A percentile compares a stretch with the other conserved stretches of the same genome.
Evolutionary conservation across 2,113 vertebrate species (phyloP).

Genomic region (Paramormyrops kingsleyae): DNA sequence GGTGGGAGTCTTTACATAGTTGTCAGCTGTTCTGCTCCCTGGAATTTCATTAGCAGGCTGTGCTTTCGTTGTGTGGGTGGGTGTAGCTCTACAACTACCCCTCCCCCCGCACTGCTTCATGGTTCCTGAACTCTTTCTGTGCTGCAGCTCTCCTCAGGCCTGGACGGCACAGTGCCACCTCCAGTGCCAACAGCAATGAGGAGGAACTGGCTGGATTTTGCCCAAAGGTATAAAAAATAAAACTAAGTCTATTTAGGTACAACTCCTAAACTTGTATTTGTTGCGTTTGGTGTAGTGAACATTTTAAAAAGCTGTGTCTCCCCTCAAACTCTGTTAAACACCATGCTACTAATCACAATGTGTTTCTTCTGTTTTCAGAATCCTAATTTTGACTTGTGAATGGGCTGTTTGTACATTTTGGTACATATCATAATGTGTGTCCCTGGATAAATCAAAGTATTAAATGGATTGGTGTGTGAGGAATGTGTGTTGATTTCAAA

Average conservation of each 20-base stretch:
- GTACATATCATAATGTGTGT: background rate
- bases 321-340: background rate
- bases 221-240: conserved; percentile 67
- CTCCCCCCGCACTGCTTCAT: background rate
- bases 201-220: conserved; percentile 93
- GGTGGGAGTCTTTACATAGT: background rate
- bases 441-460: background rate
- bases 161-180: conserved; percentile 48
- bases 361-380: background rate
- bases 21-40: background rate
- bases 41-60: background rate
- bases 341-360: background rate
- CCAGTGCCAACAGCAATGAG: conserved; percentile 79
- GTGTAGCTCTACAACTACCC: background rate
- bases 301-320: background rate
- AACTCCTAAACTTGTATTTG: background rate
- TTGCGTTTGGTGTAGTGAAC: background rate
- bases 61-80: background rate
- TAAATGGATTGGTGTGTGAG: background rate
- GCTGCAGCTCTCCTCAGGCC: conserved; percentile 65
- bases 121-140: background rate
- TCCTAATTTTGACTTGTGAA: background rate
- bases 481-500: background rate
- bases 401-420: background rate
- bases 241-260: background rate